These are phyloP conservation scores for Potorous gilbertii DNA, from an alignment of 2,797 vertebrate genomes.

Conservation along the genomic window DNA sequence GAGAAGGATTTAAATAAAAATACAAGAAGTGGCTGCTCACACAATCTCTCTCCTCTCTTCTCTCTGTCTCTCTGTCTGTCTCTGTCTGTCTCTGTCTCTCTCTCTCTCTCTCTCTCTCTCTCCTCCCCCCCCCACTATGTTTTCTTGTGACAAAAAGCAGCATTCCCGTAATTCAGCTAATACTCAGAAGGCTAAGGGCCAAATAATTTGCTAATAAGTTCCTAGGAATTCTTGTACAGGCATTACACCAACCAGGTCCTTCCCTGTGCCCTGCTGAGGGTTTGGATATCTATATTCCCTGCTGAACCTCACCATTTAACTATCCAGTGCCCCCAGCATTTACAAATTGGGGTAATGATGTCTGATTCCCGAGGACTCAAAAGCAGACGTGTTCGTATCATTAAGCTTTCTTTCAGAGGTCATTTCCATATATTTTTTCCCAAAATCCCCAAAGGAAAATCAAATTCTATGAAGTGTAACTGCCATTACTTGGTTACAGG, in stretches of 20 bases:
- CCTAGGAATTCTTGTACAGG: not conserved
- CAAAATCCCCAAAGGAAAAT: accelerated
- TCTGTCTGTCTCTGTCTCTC: no score
- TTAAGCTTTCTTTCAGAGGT: not conserved
- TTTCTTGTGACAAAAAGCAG: not conserved
- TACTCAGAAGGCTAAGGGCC: not conserved
- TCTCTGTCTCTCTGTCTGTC: no score
- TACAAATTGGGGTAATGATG: not conserved
- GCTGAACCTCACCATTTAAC: not conserved
- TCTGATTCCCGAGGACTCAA: not conserved
- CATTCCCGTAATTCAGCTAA: not conserved
- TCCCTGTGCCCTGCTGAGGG: not conserved
- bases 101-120: no score
- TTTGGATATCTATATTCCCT: accelerated
- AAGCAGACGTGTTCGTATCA: not conserved
- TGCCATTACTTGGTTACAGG: not conserved
- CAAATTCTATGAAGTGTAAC: not conserved
- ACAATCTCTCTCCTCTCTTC: not conserved
- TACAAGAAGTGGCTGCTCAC: not conserved
- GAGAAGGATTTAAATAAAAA: not conserved
- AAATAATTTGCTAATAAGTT: not conserved
- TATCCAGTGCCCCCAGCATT: not conserved
- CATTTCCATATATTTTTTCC: not conserved
- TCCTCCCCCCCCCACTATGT: no score
- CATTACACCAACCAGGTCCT: not conserved